These are phyloP conservation scores for Musca domestica DNA, from an alignment of 1,140 invertebrate species.

Conservation along the genomic window DNA sequence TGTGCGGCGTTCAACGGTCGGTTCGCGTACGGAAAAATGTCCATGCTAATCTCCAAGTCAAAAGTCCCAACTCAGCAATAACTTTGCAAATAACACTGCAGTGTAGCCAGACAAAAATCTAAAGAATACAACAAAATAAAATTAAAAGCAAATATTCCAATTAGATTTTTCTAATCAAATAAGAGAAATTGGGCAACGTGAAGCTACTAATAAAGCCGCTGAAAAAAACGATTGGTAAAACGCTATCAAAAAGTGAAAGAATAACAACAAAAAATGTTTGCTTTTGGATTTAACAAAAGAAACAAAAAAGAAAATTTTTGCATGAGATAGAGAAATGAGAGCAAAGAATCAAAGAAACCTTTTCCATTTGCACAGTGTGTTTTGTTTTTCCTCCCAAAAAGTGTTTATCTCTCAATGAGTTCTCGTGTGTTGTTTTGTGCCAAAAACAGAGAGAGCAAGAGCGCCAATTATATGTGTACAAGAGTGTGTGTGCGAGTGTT, in stretches of 20 bases:
- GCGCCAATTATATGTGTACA: not conserved
- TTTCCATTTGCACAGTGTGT: not conserved
- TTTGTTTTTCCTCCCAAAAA: too few species aligned
- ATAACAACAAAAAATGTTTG: not conserved
- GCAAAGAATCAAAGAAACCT: slow-evolving; percentile 2
- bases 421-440: not conserved
- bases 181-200: not conserved
- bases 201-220: not conserved
- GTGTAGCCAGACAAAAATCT: not conserved
- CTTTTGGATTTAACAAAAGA: slow-evolving; percentile 5
- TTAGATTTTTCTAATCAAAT: not conserved
- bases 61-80: too few species aligned
- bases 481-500: not conserved
- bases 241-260: not conserved
- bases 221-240: not conserved
- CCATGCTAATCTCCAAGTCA: too few species aligned
- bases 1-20: too few species aligned
- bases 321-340: not conserved
- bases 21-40: too few species aligned
- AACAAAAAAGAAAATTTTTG: not conserved
- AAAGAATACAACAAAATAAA: not conserved
- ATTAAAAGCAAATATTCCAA: not conserved
- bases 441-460: not conserved
- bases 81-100: too few species aligned
- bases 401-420: not conserved